Evolutionary conservation across 2,888 invertebrate species (phyloP).

Genomic region (Dynastes hyllus): DNA sequence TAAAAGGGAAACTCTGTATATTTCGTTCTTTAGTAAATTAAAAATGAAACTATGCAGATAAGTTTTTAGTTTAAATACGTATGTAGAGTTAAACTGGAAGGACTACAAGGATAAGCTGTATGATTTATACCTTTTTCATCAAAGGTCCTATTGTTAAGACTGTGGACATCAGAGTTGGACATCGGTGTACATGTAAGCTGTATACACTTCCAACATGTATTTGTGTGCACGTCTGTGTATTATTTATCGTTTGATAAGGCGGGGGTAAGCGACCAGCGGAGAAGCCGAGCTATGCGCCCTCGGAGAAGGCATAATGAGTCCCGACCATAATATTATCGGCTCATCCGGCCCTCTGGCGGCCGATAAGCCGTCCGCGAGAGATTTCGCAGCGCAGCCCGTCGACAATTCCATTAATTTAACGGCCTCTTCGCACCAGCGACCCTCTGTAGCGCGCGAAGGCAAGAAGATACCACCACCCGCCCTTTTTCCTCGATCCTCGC

Average conservation of each 20-base stretch:
- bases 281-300: constrained; percentile 40
- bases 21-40: too few relatives aligned
- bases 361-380: constrained; percentile 63
- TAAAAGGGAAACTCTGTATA: too few relatives aligned
- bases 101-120: too few relatives aligned
- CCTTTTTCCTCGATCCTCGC: background rate
- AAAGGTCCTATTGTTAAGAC: too few relatives aligned
- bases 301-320: constrained; percentile 58
- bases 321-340: constrained; percentile 46
- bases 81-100: too few relatives aligned
- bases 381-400: constrained; percentile 67
- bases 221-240: constrained; percentile 8
- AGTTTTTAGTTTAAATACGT: too few relatives aligned
- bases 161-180: too few relatives aligned
- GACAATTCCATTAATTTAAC: constrained; percentile 71
- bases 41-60: too few relatives aligned
- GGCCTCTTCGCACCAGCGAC: constrained; percentile 61
- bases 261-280: constrained; percentile 42
- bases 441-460: background rate
- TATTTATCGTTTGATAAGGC: constrained; percentile 58
- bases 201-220: background rate
- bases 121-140: too few relatives aligned
- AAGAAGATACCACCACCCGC: background rate
- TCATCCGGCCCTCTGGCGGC: constrained; percentile 46
- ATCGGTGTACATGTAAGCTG: background rate